These are phyloP conservation scores for Xylota segnis DNA, from an alignment of 2,888 invertebrate genomes.

Conservation along the genomic window DNA sequence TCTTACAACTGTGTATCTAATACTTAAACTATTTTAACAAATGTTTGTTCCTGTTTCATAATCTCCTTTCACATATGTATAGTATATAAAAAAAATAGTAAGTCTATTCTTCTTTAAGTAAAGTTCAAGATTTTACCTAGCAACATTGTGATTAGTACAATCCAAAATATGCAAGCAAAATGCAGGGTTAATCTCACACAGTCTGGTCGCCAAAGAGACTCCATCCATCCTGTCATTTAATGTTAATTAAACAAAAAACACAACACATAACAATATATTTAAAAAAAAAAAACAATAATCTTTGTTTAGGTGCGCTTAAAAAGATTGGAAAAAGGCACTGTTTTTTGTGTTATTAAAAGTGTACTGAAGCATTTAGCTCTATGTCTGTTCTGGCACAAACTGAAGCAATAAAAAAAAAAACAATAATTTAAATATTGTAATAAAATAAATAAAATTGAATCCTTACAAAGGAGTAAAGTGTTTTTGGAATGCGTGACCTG, in stretches of 20 bases:
- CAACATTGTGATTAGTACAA: constrained; percentile 58
- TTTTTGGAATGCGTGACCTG: constrained; percentile 85
- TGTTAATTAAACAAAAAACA: constrained; percentile 56
- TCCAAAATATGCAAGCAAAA: constrained; percentile 63
- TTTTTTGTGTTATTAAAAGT: constrained; percentile 36
- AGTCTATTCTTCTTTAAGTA: constrained; percentile 25
- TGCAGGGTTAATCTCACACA: constrained; percentile 57
- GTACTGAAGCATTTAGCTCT: constrained; percentile 8
- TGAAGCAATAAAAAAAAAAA: constrained; percentile 44
- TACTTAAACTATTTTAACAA: constrained; percentile 2
- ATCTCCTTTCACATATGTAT: neutral
- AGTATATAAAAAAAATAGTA: constrained; percentile 3
- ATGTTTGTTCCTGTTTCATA: constrained; percentile 63
- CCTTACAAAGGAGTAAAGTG: constrained; percentile 85
- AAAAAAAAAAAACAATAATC: constrained; percentile 19
- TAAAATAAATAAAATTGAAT: constrained; percentile 26
- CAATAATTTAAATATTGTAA: constrained; percentile 27
- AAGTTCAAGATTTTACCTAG: constrained; percentile 75
- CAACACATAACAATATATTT: constrained; percentile 33
- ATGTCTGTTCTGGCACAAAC: constrained; percentile 13
- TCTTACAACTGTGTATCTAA: too few relatives aligned
- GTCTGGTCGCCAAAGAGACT: constrained; percentile 41
- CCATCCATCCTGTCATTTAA: constrained; percentile 57
- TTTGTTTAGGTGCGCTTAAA: constrained; percentile 32
- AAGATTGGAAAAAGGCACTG: constrained; percentile 19